phyloP scores from a whole-genome alignment of 2,888 invertebrate species.

The Slavum lentiscoides region DNA sequence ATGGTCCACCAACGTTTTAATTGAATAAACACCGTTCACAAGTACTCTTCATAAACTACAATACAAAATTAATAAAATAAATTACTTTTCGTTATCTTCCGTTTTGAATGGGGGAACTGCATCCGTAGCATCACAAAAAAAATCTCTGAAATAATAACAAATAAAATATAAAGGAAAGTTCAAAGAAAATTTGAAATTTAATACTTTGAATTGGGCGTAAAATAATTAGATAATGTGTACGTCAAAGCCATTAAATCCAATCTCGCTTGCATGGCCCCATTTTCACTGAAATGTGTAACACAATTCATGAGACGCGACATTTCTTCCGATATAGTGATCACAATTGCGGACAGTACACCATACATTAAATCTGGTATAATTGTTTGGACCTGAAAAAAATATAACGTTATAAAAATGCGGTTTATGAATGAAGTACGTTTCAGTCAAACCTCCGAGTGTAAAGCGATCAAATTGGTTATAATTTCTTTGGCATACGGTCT shows the following conservation, averaged over 20 bases:
- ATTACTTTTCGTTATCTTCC: conserved; percentile 55
- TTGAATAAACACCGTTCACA: too few species aligned
- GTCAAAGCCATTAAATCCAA: conserved; percentile 74
- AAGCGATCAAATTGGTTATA: conserved; percentile 77
- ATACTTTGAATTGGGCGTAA: conserved; percentile 70
- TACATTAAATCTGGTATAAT: conserved; percentile 78
- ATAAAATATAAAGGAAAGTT: background rate
- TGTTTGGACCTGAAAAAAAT: conserved; percentile 69
- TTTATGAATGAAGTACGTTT: background rate
- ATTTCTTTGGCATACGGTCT: conserved; percentile 88
- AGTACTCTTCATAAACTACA: background rate
- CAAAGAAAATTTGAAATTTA: conserved; percentile 54
- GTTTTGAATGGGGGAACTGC: conserved; percentile 71
- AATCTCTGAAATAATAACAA: conserved; percentile 65
- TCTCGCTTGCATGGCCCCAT: conserved; percentile 77
- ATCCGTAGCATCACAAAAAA: conserved; percentile 80
- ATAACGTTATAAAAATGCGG: background rate
- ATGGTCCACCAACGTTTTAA: too few species aligned
- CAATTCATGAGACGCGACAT: conserved; percentile 83
- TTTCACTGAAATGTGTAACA: conserved; percentile 69
- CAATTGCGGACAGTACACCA: conserved; percentile 74
- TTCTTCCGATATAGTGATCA: conserved; percentile 92
- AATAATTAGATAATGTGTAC: conserved; percentile 69
- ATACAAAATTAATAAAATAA: conserved; percentile 21
- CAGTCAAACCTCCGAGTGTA: conserved; percentile 71